Percentiles rank a stretch among this genome's conserved stretches.
Conservation (phyloP, 2,888 invertebrate species). For the Philonicus albiceps region DNA sequence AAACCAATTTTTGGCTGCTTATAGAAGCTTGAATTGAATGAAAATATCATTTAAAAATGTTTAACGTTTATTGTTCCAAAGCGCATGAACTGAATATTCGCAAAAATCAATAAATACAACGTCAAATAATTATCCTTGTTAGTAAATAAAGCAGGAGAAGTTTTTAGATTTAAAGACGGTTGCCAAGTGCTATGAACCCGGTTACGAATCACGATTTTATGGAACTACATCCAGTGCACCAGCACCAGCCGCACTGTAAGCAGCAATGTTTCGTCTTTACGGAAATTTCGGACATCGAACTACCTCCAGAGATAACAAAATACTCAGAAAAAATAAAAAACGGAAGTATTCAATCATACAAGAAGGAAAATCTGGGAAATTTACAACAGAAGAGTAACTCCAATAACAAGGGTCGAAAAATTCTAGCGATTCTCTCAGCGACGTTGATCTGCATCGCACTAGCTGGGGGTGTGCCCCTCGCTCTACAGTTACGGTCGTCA, state of each 20-base stretch:
- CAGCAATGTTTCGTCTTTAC: conserved; percentile 64
- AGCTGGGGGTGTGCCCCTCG: conserved; percentile 65
- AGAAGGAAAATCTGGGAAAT: conserved; percentile 55
- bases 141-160: conserved; percentile 14
- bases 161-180: neutral
- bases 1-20: no score
- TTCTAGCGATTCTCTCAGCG: conserved; percentile 56
- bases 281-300: conserved; percentile 62
- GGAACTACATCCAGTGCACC: conserved; percentile 60
- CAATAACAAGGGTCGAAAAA: conserved; percentile 55
- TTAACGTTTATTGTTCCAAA: neutral
- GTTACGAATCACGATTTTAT: conserved; percentile 63
- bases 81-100: neutral
- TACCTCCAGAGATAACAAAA: conserved; percentile 62
- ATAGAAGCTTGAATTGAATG: neutral
- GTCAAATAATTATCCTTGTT: conserved; percentile 19
- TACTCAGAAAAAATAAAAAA: conserved; percentile 61
- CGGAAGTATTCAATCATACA: conserved; percentile 58
- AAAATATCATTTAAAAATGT: neutral
- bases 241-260: conserved; percentile 60
- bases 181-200: conserved; percentile 54
- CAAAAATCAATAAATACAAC: neutral
- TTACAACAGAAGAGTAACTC: neutral
- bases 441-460: conserved; percentile 60
- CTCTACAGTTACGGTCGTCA: conserved; percentile 67